Conservation (phyloP, 2,113 vertebrate genomes). For the Tonatia bakeri region DNA sequence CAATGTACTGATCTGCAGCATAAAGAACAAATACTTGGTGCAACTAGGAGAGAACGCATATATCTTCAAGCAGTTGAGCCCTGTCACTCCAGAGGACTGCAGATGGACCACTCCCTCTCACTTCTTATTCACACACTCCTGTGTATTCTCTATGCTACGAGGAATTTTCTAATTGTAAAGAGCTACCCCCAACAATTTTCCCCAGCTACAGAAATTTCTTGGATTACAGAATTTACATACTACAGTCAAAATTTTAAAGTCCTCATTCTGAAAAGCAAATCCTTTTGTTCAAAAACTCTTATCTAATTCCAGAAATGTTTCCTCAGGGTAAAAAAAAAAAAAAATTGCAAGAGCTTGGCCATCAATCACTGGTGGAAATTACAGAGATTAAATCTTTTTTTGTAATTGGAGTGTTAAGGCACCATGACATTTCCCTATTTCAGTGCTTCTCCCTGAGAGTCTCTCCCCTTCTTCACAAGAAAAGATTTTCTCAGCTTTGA, state of each 20-base stretch:
- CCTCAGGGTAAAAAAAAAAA: neutral
- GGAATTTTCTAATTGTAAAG: neutral
- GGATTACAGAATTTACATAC: neutral
- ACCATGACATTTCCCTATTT: neutral
- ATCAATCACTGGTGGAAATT: neutral
- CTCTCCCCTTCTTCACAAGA: neutral
- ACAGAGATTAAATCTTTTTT: neutral
- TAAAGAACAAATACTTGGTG: neutral
- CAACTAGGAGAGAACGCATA: no score
- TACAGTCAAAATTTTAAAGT: neutral
- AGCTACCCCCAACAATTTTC: neutral
- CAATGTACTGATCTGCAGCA: neutral
- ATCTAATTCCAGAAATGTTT: constrained; percentile 18
- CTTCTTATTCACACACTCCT: neutral
- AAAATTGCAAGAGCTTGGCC: neutral
- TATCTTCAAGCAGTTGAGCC: neutral
- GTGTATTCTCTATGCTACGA: neutral
- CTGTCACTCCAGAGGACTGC: no score
- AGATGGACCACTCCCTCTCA: neutral
- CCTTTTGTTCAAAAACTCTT: neutral
- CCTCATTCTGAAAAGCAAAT: neutral
- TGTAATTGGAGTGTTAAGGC: neutral
- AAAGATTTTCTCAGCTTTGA: neutral
- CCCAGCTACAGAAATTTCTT: neutral
- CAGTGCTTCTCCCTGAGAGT: neutral